Percentiles rank a stretch among this genome's conserved stretches.
Conservation (phyloP, 2,797 vertebrate species). For the Botia almorhae region DNA sequence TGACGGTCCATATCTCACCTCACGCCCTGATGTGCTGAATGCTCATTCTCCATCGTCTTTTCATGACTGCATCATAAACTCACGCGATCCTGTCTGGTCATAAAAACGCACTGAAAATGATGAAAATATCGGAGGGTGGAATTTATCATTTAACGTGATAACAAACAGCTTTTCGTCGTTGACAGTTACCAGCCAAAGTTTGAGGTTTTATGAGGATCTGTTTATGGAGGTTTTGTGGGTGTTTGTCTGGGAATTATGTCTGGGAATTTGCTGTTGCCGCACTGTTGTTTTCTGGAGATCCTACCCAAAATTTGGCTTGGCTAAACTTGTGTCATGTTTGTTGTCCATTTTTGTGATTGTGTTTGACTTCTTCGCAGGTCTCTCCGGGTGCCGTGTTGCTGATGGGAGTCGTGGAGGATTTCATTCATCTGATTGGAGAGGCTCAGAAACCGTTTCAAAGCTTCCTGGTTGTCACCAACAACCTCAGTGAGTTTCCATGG, state of each 20-base stretch:
- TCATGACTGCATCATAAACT: conserved; percentile 38
- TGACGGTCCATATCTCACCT: conserved; percentile 18
- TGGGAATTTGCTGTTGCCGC: background rate
- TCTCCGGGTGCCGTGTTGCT: conserved; percentile 91
- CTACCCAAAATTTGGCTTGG: background rate
- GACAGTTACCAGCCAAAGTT: conserved; percentile 18
- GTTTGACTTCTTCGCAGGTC: conserved; percentile 76
- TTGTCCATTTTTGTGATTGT: conserved; percentile 13
- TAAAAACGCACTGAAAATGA: conserved; percentile 19
- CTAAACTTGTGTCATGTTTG: background rate
- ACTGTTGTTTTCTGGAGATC: background rate
- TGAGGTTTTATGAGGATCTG: background rate
- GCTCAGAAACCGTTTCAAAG: conserved; percentile 97
- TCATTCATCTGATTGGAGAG: conserved; percentile 95
- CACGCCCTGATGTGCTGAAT: conserved; percentile 12
- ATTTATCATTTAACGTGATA: background rate
- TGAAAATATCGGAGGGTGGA: conserved; percentile 5
- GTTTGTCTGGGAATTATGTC: background rate
- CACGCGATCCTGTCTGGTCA: background rate
- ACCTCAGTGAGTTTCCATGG: conserved; percentile 85
- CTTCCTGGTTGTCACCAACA: conserved; percentile 94
- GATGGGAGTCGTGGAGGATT: conserved; percentile 96
- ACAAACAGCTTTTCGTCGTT: background rate
- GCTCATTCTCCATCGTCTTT: conserved; percentile 15
- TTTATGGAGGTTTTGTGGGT: conserved; percentile 6